Evolutionary conservation across 2,888 invertebrate species (phyloP), one percentile per base, ranked within the genome.

Genomic region (Chesias legatella): DNA sequence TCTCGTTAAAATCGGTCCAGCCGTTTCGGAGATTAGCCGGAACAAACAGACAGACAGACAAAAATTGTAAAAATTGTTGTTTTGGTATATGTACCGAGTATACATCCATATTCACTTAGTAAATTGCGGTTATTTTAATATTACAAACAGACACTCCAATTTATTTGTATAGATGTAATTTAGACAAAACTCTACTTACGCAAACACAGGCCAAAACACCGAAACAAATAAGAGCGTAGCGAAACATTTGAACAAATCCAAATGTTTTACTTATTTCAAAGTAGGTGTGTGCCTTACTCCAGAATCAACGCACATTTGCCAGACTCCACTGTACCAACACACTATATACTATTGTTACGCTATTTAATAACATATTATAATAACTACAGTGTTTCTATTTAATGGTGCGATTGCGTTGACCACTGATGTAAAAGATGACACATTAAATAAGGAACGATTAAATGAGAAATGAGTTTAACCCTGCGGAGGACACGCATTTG

Each of bases 241-340:
- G 36, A 30, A 52, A 3, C 52, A 52, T 45, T 23, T 42, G 27
- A 1, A 10, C 11, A 33, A 26, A 21, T 7, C 6, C 27, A 4
- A 27, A 10, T 8, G 9, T 6, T 23, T 13, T 17, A 17, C 1
- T 9, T 17, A 10, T 36, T 27, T 4, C 7, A n/a, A 1, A 11
- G 3, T 10, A 6, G 7, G 7, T 3, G 28, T 10, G 10, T 26
- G 8, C 7, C 28, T 26, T 11, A 22, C n/a, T 31, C 23, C 13
- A 27, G 22, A 10, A 22, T 34, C 30, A 22, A 21, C 22, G 10
- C 10, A 10, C 9, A 21, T 26, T 13, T 41, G 31, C 17, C 6
- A 9, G 10, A 24, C 26, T 10, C 1, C 7, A 22, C 6, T 1
- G 13, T n/a, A 34, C 6, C 11, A 9, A 26, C 31, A 26, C 28